Percentiles rank a stretch among this genome's conserved stretches.
phyloP scores from a whole-genome alignment of 2,113 vertebrate genomes.

The Nannospalax galili region DNA sequence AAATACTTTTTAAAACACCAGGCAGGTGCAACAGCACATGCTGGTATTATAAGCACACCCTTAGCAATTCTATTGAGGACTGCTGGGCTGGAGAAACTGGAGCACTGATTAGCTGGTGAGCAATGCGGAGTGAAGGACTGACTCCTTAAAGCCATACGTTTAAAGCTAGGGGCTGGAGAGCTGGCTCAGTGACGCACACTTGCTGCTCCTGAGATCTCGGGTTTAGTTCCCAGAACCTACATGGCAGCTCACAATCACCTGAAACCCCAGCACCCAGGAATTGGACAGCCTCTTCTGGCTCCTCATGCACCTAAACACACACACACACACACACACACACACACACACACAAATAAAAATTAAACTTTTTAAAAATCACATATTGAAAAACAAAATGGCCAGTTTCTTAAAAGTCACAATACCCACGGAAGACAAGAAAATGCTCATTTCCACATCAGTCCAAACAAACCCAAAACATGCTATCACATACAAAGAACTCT shows the following conservation, averaged over 20 bases:
- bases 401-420: background rate
- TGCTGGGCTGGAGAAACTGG: background rate
- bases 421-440: background rate
- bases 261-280: too few species aligned
- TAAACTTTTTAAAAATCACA: background rate
- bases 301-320: too few species aligned
- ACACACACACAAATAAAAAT: background rate
- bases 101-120: background rate
- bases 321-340: too few species aligned
- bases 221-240: too few species aligned
- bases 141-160: conserved; percentile 36
- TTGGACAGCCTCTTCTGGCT: too few species aligned
- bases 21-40: too few species aligned
- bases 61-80: background rate
- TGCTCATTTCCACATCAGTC: background rate
- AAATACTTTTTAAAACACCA: background rate
- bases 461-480: background rate
- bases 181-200: too few species aligned
- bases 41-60: background rate
- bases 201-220: too few species aligned
- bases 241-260: too few species aligned
- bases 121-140: background rate
- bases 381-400: background rate
- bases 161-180: background rate
- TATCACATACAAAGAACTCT: conserved; percentile 49